Conservation (phyloP, 1,140 invertebrate species). For the Drosophila navojoa region DNA sequence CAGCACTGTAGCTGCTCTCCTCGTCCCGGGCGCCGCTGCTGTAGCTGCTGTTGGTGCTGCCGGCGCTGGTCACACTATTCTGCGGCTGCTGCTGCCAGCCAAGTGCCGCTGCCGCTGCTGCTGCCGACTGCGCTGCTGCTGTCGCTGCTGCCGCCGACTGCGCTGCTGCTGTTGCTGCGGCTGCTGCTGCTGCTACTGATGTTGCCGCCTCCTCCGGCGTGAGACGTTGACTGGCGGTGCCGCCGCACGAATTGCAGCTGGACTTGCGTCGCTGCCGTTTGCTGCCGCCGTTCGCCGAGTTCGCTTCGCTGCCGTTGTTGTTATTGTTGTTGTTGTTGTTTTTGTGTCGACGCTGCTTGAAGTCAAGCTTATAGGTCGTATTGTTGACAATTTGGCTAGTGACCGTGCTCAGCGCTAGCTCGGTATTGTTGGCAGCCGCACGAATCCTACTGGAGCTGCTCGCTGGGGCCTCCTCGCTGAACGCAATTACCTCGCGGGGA, state of each 20-base stretch:
- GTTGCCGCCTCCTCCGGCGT: conserved; percentile 60
- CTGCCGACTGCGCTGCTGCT: conserved; percentile 19
- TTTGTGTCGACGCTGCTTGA: conserved; percentile 68
- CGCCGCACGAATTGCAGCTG: conserved; percentile 66
- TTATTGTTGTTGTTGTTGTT: conserved; percentile 56
- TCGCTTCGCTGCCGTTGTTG: conserved; percentile 39
- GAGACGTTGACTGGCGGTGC: conserved; percentile 39
- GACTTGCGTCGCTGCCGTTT: conserved; percentile 62
- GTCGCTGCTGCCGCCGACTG: too few species aligned
- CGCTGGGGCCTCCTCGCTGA: conserved; percentile 36
- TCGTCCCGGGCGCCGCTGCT: conserved; percentile 69
- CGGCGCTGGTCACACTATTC: conserved; percentile 70
- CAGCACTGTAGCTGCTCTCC: conserved; percentile 67
- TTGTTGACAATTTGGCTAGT: conserved; percentile 74
- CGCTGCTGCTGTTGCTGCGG: too few species aligned
- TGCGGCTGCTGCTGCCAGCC: conserved; percentile 69
- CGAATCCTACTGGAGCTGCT: conserved; percentile 44
- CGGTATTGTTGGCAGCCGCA: conserved; percentile 56
- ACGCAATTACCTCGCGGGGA: conserved; percentile 51
- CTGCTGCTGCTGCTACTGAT: too few species aligned
- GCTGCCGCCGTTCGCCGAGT: conserved; percentile 31
- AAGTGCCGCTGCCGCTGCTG: conserved; percentile 24
- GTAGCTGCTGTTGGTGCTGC: conserved; percentile 70
- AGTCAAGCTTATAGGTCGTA: conserved; percentile 69
- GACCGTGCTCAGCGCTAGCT: conserved; percentile 66